Conservation (phyloP, 1,140 invertebrate genomes). For the Zaprionus kolodkinae region DNA sequence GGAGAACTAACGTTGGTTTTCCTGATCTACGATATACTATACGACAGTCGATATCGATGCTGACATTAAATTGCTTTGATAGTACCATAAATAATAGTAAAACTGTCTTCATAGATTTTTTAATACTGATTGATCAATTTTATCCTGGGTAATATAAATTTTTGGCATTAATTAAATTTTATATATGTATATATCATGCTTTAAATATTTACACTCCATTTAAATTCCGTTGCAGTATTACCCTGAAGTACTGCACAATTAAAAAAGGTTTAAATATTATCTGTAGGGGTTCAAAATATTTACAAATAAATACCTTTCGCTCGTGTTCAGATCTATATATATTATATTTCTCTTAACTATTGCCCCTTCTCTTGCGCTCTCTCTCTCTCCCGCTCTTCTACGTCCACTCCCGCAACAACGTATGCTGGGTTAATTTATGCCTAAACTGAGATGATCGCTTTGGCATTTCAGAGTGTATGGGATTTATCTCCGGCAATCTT, state of each 20-base stretch:
- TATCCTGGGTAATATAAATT: too few relatives aligned
- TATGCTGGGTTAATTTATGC: slow-evolving; percentile 29
- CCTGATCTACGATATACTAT: background rate
- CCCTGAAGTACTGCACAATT: background rate
- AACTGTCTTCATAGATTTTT: too few relatives aligned
- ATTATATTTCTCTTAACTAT: background rate
- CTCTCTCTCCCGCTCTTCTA: background rate
- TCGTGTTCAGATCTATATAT: too few relatives aligned
- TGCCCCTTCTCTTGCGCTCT: background rate
- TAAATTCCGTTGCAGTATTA: background rate
- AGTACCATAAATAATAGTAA: too few relatives aligned
- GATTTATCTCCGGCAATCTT: slow-evolving; percentile 35
- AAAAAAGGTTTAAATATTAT: background rate
- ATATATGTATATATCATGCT: background rate
- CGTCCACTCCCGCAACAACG: background rate
- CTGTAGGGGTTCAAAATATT: background rate
- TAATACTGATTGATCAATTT: too few relatives aligned
- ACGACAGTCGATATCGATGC: background rate
- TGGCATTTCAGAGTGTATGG: slow-evolving; percentile 22
- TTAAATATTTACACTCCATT: background rate
- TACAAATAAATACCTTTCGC: background rate
- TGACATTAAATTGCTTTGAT: too few relatives aligned
- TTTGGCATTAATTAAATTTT: too few relatives aligned
- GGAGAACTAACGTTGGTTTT: too few relatives aligned
- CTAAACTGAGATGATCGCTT: slow-evolving; percentile 22